phyloP scores from a whole-genome alignment of 2,888 invertebrate species.

The Cyclophora punctaria region DNA sequence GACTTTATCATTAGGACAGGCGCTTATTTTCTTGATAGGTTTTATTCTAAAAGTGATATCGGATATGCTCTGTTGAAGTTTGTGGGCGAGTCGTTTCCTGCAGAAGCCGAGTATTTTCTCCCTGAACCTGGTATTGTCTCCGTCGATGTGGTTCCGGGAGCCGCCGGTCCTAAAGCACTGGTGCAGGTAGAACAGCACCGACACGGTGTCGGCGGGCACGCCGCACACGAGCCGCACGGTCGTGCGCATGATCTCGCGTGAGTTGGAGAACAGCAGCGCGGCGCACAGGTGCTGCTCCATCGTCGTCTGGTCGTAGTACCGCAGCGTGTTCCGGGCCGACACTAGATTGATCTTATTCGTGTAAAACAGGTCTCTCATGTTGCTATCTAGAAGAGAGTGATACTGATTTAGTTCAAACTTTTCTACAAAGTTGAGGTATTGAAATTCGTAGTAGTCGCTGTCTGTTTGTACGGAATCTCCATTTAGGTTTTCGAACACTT shows the following conservation, averaged over 20 bases:
- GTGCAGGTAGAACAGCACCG: conserved; percentile 62
- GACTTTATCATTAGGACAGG: conserved; percentile 45
- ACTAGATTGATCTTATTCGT: conserved; percentile 19
- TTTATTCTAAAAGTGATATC: conserved; percentile 46
- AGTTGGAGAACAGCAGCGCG: conserved; percentile 45
- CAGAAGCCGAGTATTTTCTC: conserved; percentile 58
- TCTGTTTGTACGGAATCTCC: conserved; percentile 41
- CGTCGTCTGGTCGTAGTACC: conserved; percentile 53
- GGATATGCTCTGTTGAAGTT: conserved; percentile 47
- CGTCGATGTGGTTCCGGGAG: conserved; percentile 49
- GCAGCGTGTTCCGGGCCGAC: conserved; percentile 30
- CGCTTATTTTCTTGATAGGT: conserved; percentile 49
- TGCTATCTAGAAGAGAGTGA: conserved; percentile 44
- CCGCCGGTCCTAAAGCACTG: conserved; percentile 56
- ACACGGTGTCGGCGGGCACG: conserved; percentile 43
- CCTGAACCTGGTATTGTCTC: conserved; percentile 49
- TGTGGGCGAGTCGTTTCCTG: conserved; percentile 41
- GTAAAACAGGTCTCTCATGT: conserved; percentile 48
- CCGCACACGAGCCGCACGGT: conserved; percentile 57
- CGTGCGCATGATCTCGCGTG: conserved; percentile 57
- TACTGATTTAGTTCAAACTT: conserved; percentile 61
- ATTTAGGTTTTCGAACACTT: conserved; percentile 51
- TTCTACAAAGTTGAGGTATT: conserved; percentile 47
- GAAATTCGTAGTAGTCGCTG: conserved; percentile 48
- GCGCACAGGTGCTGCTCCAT: conserved; percentile 57